Percentiles rank a stretch among this genome's conserved stretches.
These are phyloP conservation scores for Trematocara nigrifrons DNA, from an alignment of 2,113 vertebrate genomes.

Conservation along the genomic window DNA sequence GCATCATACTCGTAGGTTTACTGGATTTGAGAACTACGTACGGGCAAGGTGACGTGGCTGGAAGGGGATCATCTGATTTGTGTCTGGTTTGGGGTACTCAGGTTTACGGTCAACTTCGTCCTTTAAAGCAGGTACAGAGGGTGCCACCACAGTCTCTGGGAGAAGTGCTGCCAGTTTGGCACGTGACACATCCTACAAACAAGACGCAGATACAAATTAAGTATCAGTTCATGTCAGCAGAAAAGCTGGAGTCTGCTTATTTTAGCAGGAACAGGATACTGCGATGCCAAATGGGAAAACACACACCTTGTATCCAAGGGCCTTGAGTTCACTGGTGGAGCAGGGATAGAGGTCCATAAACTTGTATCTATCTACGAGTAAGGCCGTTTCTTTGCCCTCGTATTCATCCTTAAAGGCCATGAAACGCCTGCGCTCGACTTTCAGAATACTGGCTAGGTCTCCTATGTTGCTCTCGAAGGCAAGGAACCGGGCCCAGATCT, in stretches of 20 bases:
- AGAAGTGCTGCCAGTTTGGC: constrained; percentile 89
- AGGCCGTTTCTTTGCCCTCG: constrained; percentile 95
- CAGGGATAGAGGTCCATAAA: constrained; percentile 99
- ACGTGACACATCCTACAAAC: constrained; percentile 89
- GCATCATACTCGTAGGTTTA: background rate
- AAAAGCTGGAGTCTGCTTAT: constrained; percentile 14
- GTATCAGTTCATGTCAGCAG: background rate
- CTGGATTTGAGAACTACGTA: constrained; percentile 63
- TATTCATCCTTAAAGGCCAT: constrained; percentile 97
- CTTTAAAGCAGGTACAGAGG: constrained; percentile 86
- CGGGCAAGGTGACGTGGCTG: constrained; percentile 96
- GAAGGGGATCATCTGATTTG: constrained; percentile 97
- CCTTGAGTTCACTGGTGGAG: constrained; percentile 92
- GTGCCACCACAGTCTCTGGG: constrained; percentile 90
- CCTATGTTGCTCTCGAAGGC: constrained; percentile 99
- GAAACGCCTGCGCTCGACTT: constrained; percentile 94
- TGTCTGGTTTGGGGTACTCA: constrained; percentile 97
- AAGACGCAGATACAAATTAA: background rate
- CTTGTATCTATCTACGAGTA: constrained; percentile 96
- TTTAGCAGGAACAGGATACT: background rate
- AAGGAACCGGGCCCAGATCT: constrained; percentile 97
- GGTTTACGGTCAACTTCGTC: constrained; percentile 95
- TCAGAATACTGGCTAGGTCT: constrained; percentile 95
- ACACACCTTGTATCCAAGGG: constrained; percentile 94
- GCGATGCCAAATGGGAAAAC: accelerated